Conservation (phyloP, 2,797 vertebrate species). For the Spheniscus humboldti region DNA sequence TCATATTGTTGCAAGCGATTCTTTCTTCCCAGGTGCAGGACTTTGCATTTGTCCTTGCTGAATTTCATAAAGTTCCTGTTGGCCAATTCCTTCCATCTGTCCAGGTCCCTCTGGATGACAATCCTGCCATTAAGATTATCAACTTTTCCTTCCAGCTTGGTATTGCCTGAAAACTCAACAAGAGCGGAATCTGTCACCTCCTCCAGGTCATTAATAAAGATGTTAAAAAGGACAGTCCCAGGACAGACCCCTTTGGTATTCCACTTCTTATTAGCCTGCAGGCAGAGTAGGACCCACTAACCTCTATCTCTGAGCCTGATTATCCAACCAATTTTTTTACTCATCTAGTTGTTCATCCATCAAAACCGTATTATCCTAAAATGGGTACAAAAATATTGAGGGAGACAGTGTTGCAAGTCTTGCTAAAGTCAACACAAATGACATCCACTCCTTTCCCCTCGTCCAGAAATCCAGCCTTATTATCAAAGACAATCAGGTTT, state of each 20-base stretch:
- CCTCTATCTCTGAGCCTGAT: background rate
- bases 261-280: background rate
- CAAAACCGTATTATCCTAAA: background rate
- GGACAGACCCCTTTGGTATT: background rate
- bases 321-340: background rate
- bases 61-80: background rate
- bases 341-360: background rate
- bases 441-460: background rate
- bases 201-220: background rate
- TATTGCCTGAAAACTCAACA: background rate
- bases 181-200: background rate
- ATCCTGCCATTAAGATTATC: background rate
- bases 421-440: background rate
- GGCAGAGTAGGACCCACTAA: background rate
- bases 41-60: background rate
- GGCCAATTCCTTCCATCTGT: background rate
- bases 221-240: background rate
- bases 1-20: background rate
- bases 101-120: background rate
- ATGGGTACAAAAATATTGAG: background rate
- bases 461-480: background rate
- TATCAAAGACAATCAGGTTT: background rate
- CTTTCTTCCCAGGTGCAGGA: background rate
- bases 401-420: background rate
- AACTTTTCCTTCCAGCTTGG: background rate